Evolutionary conservation across 53 echinoderm and acorn worm species (phyloP).

Genomic region (Hippasteria phrygiana): DNA sequence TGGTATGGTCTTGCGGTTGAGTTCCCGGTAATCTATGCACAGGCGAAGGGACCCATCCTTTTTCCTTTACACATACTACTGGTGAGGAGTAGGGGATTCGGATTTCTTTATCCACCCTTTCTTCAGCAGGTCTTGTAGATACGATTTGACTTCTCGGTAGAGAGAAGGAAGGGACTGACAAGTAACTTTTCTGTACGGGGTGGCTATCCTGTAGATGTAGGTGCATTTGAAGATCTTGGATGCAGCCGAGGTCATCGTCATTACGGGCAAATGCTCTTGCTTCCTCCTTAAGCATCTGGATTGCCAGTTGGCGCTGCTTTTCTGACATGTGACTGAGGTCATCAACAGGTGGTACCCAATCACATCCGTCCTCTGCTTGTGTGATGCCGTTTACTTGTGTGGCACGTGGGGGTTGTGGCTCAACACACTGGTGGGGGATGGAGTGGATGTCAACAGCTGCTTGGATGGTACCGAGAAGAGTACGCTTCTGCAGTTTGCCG

Average conservation of each 20-base stretch:
- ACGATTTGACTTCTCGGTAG: conserved; percentile 60
- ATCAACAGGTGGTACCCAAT: conserved; percentile 31
- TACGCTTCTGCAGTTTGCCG: background rate
- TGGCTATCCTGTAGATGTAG: no score
- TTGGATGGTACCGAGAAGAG: background rate
- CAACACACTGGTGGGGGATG: no score
- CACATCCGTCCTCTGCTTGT: background rate
- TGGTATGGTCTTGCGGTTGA: conserved; percentile 50
- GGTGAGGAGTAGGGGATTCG: conserved; percentile 62
- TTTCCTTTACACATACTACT: no score
- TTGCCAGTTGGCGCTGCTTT: conserved; percentile 1
- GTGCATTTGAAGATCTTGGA: conserved; percentile 4
- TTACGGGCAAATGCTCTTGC: conserved; percentile 9
- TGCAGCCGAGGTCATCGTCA: conserved; percentile 13
- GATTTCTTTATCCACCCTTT: conserved; percentile 69
- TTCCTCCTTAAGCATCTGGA: conserved; percentile 12
- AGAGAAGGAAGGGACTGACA: conserved; percentile 68
- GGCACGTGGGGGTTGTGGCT: background rate
- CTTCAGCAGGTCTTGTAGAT: conserved; percentile 57
- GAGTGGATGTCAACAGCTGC: background rate
- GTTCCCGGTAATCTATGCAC: no score
- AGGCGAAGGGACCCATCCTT: no score
- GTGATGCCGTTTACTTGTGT: background rate
- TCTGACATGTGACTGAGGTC: background rate
- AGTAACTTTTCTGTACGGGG: no score